These are phyloP conservation scores for Cheirogaleus major DNA, from an alignment of 2,797 vertebrate species.

Conservation along the genomic window DNA sequence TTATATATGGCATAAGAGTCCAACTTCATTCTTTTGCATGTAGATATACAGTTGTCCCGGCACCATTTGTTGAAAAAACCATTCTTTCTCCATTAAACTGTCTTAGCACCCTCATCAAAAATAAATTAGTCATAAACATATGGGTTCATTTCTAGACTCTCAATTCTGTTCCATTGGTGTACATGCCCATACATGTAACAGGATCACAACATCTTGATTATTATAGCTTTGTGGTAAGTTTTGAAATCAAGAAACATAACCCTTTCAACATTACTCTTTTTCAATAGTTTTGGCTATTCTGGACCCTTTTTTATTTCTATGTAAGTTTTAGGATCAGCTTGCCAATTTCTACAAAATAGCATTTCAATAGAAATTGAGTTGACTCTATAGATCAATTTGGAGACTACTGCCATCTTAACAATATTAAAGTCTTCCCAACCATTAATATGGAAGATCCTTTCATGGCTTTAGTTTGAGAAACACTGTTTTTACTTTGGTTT, in stretches of 20 bases:
- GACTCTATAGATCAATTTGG: background rate
- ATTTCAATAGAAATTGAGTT: background rate
- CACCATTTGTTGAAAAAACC: background rate
- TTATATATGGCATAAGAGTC: background rate
- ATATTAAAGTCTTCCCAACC: background rate
- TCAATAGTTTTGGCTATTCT: background rate
- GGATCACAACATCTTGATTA: background rate
- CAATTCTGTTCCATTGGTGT: background rate
- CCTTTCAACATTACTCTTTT: background rate
- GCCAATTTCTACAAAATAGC: constrained; percentile 21
- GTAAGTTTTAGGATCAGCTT: constrained; percentile 13
- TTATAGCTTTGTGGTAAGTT: background rate
- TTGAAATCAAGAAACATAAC: background rate
- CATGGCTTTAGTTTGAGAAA: background rate
- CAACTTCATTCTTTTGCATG: constrained; percentile 1
- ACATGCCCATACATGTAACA: background rate
- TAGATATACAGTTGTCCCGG: background rate
- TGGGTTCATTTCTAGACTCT: background rate
- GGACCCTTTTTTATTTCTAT: background rate
- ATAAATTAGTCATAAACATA: background rate
- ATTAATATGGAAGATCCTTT: background rate
- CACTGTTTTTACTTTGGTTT: constrained; percentile 31
- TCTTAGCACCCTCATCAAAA: background rate
- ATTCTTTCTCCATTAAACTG: background rate
- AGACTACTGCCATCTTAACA: background rate